These are phyloP conservation scores for Cliona cf. orientalis DNA, from an alignment of 37 sponge, comb jelly and placozoan species.

Conservation along the genomic window DNA sequence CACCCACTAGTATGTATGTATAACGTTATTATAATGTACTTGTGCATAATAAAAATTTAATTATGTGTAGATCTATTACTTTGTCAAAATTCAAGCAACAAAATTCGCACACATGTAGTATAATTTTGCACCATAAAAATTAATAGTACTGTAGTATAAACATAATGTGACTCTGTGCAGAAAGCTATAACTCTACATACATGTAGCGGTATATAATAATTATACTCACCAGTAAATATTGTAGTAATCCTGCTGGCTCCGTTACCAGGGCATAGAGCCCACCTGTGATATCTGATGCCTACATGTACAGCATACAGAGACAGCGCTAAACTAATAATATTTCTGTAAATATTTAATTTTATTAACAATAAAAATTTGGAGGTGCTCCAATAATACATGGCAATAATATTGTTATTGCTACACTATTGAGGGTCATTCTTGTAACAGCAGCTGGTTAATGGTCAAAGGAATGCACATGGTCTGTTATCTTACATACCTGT, in stretches of 20 bases:
- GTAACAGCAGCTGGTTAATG: background rate
- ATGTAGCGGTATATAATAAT: background rate
- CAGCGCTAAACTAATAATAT: background rate
- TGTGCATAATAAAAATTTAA: background rate
- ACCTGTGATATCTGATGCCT: slow-evolving; percentile 93
- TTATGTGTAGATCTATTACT: background rate
- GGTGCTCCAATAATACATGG: background rate
- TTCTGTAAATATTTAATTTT: too few relatives aligned
- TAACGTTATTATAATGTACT: background rate
- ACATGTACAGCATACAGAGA: too few relatives aligned
- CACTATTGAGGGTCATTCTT: background rate
- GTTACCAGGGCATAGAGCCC: slow-evolving; percentile 78
- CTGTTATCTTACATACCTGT: slow-evolving; percentile 56
- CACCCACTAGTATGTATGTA: slow-evolving; percentile 57
- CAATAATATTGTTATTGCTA: background rate
- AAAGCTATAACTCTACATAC: background rate
- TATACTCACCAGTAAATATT: slow-evolving; percentile 76
- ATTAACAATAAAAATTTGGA: too few relatives aligned
- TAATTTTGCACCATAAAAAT: slow-evolving; percentile 17
- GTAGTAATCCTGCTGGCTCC: slow-evolving; percentile 74
- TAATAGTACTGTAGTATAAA: background rate
- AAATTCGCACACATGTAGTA: too few relatives aligned
- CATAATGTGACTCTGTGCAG: background rate
- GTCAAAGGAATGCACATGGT: background rate
- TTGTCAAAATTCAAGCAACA: too few relatives aligned